phyloP scores from a whole-genome alignment of 2,113 vertebrate genomes.

The Phyllostomus hastatus region DNA sequence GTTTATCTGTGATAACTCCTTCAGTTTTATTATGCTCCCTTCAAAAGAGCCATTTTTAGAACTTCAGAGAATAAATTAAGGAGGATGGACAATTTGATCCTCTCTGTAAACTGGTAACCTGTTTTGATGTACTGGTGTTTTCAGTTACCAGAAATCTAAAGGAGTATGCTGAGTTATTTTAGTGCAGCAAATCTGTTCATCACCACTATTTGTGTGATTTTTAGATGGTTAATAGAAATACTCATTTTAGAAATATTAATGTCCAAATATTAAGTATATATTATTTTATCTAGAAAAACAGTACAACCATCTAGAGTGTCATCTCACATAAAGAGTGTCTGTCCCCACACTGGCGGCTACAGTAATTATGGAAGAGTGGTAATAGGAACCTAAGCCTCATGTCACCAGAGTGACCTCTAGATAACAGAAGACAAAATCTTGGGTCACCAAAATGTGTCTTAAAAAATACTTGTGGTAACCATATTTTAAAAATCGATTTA shows the following conservation, averaged over 20 bases:
- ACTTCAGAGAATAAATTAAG: not conserved
- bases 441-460: not conserved
- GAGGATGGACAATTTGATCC: not conserved
- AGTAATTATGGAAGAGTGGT: rapidly evolving
- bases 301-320: no score
- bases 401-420: not conserved
- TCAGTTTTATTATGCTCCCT: not conserved
- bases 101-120: rapidly evolving
- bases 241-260: not conserved
- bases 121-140: not conserved
- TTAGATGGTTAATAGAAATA: not conserved
- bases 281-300: not conserved
- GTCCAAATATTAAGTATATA: not conserved
- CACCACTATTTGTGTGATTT: no score
- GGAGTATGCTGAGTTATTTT: rapidly evolving
- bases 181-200: rapidly evolving
- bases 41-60: not conserved
- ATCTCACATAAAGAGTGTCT: not conserved
- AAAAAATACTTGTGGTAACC: not conserved
- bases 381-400: not conserved
- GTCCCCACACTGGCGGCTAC: not conserved
- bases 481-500: rapidly evolving
- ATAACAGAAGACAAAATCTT: not conserved
- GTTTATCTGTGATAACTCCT: not conserved
- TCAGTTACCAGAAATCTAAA: not conserved